Percentiles rank a stretch among this genome's conserved stretches.
phyloP scores from a whole-genome alignment of 2,888 invertebrate species.

The Dolichopus griseipennis region DNA sequence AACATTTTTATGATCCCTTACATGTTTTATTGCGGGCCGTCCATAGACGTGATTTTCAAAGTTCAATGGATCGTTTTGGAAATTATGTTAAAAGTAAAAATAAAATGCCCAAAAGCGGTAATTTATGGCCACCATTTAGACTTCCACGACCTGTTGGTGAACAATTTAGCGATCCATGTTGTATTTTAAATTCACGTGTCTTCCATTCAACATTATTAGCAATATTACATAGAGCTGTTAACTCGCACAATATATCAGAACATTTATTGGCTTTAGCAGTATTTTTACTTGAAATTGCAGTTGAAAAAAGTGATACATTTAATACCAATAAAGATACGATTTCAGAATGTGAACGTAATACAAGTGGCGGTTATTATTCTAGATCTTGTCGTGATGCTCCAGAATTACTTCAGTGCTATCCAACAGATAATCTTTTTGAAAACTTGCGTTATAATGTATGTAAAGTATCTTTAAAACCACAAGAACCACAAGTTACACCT shows the following conservation, averaged over 20 bases:
- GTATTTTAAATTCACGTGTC: conserved; percentile 39
- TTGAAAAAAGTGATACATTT: conserved; percentile 45
- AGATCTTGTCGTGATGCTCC: conserved; percentile 37
- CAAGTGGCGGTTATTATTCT: conserved; percentile 27
- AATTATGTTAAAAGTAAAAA: conserved; percentile 60
- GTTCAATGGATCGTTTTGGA: conserved; percentile 86
- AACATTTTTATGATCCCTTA: conserved; percentile 85
- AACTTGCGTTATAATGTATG: conserved; percentile 64
- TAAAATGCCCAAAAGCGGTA: conserved; percentile 49
- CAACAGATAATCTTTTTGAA: conserved; percentile 62
- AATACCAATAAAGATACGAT: conserved; percentile 30
- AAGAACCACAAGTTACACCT: conserved; percentile 50
- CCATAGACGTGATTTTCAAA: conserved; percentile 86
- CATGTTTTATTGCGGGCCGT: conserved; percentile 86
- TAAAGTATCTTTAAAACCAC: conserved; percentile 50
- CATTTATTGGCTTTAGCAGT: conserved; percentile 79
- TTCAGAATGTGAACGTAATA: conserved; percentile 27
- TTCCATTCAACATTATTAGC: conserved; percentile 55
- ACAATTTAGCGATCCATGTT: conserved; percentile 58
- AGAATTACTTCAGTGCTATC: conserved; percentile 54
- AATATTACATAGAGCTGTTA: conserved; percentile 76
- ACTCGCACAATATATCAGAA: conserved; percentile 67
- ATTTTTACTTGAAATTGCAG: conserved; percentile 78
- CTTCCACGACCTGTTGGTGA: conserved; percentile 55
- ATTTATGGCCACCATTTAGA: conserved; percentile 76